phyloP scores from a whole-genome alignment of 2,888 invertebrate genomes.

The Dioctria linearis region DNA sequence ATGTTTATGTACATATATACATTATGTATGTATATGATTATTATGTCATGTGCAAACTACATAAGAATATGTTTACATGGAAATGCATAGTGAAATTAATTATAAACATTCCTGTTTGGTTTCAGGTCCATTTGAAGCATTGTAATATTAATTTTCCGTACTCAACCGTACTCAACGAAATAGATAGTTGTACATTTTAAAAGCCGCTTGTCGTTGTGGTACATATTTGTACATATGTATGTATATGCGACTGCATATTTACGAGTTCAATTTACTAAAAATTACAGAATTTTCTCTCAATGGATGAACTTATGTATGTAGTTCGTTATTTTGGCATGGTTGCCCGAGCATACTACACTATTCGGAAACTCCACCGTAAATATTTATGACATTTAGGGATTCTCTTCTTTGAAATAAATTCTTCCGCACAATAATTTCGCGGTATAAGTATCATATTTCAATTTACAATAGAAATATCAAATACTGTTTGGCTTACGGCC shows the following conservation, averaged over 20 bases:
- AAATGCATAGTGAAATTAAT: background rate
- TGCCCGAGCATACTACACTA: background rate
- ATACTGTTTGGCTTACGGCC: constrained; percentile 32
- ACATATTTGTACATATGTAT: too few relatives aligned
- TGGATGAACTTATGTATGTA: constrained; percentile 8
- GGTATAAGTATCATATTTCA: constrained; percentile 27
- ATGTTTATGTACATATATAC: too few relatives aligned
- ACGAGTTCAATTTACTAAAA: constrained; percentile 1
- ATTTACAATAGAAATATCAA: constrained; percentile 37
- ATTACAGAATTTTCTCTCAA: constrained; percentile 13
- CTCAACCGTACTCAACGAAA: background rate
- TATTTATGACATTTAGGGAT: background rate
- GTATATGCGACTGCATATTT: too few relatives aligned
- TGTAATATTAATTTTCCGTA: background rate
- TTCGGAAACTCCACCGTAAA: background rate
- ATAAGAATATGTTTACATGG: too few relatives aligned
- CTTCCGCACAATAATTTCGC: background rate
- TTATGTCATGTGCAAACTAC: too few relatives aligned
- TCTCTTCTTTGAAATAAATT: background rate
- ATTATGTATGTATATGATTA: too few relatives aligned
- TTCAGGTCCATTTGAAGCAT: background rate
- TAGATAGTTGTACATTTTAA: too few relatives aligned
- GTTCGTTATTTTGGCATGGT: background rate
- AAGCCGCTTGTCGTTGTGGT: too few relatives aligned
- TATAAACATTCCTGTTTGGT: background rate